Evolutionary conservation across 64 coral and sea anemone species (phyloP), one percentile per base, ranked within the genome.

Genomic region (Hydrozoanthus tunicans): DNA sequence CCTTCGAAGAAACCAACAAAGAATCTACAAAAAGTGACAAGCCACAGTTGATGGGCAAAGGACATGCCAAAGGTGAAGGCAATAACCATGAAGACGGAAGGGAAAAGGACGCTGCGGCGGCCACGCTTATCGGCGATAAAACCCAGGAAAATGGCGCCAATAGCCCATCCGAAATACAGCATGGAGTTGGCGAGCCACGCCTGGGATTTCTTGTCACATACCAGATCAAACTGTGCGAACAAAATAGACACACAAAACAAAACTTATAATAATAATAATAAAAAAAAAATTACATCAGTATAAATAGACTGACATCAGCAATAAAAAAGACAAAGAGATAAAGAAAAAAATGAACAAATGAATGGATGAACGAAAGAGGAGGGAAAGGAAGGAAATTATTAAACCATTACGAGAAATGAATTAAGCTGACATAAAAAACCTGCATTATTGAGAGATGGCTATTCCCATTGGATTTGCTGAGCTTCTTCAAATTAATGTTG

Each of bases 141-240:
- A 1, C 96, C 96, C 27, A 99, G 80, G 5, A 95, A 24, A n/a
- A 95, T 89, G 3, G 96, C 92, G 11, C 92, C 94, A 13, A 94
- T 64, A 12, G 96, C 92, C 94, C 90, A 95, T 13, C 96, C 96
- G 60, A 95, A 85, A 81, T 84, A 99, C 25, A 99, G 9, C 51
- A 99, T 96, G 6, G 94, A 60, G 56, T 99, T 99, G 23, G 96
- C 92, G 4, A 99, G 52, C 94, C 94, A 99, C 10, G 62, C 96
- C 43, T 85, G 58, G 83, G 94, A 84, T 9, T 76, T 77, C 9
- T 86, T 92, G 9, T 82, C 86, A 61, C 96, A 99, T 17, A 99
- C 90, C 66, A 99, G 82, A 73, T 99, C 92, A 92, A 99, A 99
- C 96, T 99, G 84, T 69, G 66, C 73, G 15, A 64, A 84, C 12